phyloP scores from a whole-genome alignment of 2,113 vertebrate species.

The Micromys minutus region DNA sequence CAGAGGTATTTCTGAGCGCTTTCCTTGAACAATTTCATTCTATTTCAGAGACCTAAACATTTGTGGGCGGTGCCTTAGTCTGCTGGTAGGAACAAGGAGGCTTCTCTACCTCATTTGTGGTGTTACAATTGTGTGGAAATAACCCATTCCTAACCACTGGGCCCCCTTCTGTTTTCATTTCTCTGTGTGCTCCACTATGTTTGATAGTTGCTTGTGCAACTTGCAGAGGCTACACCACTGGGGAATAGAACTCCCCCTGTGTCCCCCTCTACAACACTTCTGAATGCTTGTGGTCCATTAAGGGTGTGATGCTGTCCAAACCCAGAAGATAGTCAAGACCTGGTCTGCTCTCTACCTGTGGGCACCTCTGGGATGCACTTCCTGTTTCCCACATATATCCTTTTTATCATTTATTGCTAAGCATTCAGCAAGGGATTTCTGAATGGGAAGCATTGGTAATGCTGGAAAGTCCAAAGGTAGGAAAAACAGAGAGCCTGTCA shows the following conservation, averaged over 20 bases:
- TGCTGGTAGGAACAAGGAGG: neutral
- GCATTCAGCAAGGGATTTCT: neutral
- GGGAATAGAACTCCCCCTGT: neutral
- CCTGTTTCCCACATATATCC: neutral
- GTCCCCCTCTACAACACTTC: neutral
- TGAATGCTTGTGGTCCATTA: neutral
- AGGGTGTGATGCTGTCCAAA: neutral
- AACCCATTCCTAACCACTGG: neutral
- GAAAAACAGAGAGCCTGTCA: neutral
- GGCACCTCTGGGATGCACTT: neutral
- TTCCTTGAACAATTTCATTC: neutral
- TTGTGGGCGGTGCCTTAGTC: neutral
- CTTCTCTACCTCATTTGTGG: neutral
- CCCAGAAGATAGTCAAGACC: no score
- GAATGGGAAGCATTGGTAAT: neutral
- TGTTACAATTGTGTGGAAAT: slow-evolving; percentile 38
- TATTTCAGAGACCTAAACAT: slow-evolving; percentile 32
- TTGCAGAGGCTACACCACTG: neutral
- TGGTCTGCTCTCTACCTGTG: neutral
- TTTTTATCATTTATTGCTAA: slow-evolving; percentile 20
- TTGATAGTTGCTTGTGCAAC: neutral
- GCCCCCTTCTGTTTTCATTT: neutral
- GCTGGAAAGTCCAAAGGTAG: slow-evolving; percentile 42
- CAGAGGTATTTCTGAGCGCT: neutral
- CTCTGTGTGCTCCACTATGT: neutral